A percentile compares a stretch with the other conserved stretches of the same genome.
These are phyloP conservation scores for Porites australiensis DNA, from an alignment of 64 coral and sea anemone genomes.

Conservation along the genomic window DNA sequence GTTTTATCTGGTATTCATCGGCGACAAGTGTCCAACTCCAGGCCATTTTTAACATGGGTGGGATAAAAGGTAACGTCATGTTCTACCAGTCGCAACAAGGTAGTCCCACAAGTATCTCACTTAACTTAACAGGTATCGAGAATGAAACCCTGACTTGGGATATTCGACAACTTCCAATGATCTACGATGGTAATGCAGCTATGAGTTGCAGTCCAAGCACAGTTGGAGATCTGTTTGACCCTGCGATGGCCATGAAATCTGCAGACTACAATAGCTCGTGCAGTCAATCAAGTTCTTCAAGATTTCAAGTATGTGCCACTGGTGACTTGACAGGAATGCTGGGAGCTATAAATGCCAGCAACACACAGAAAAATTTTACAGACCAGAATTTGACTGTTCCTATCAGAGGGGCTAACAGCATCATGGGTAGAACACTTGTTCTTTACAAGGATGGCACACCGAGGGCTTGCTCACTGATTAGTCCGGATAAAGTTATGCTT, in stretches of 20 bases:
- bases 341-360: slow-evolving; percentile 39
- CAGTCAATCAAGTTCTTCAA: neutral
- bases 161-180: slow-evolving; percentile 78
- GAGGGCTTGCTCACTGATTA: slow-evolving; percentile 79
- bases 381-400: slow-evolving; percentile 53
- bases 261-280: slow-evolving; percentile 5
- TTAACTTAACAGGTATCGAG: slow-evolving; percentile 64
- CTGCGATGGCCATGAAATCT: slow-evolving; percentile 19
- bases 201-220: slow-evolving; percentile 43
- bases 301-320: slow-evolving; percentile 68
- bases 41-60: slow-evolving; percentile 82
- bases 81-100: slow-evolving; percentile 40
- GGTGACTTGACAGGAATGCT: slow-evolving; percentile 79
- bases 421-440: slow-evolving; percentile 82
- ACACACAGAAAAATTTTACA: slow-evolving; percentile 10
- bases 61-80: slow-evolving; percentile 59
- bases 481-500: neutral
- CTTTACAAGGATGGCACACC: slow-evolving; percentile 32
- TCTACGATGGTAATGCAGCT: slow-evolving; percentile 77
- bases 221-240: slow-evolving; percentile 63
- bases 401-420: slow-evolving; percentile 69
- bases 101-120: slow-evolving; percentile 42
- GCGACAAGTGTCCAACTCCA: slow-evolving; percentile 31
- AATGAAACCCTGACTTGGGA: slow-evolving; percentile 60
- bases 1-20: neutral